These are phyloP conservation scores for Nomada fucata DNA, from an alignment of 2,888 invertebrate genomes.

Conservation along the genomic window DNA sequence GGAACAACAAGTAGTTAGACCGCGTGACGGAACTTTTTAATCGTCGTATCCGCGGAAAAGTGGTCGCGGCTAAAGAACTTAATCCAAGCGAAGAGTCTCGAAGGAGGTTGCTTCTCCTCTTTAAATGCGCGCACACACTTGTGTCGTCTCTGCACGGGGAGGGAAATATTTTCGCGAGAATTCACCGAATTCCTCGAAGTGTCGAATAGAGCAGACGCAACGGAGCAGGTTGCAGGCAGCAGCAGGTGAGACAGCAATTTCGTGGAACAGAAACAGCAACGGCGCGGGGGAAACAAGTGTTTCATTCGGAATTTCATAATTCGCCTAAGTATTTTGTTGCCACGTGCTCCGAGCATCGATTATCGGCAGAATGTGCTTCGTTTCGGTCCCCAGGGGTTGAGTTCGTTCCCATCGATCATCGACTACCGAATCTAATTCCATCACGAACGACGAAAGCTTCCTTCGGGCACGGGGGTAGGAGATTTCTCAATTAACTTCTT, in stretches of 20 bases:
- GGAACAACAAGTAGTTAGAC: constrained; percentile 9
- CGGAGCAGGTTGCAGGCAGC: too few species aligned
- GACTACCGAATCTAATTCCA: constrained; percentile 56
- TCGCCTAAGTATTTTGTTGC: constrained; percentile 21
- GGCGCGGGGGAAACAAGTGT: too few species aligned
- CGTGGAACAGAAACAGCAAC: too few species aligned
- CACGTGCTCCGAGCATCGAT: constrained; percentile 53
- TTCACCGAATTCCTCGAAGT: not conserved
- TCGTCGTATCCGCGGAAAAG: not conserved
- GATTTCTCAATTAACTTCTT: constrained; percentile 63
- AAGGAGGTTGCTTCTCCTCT: too few species aligned
- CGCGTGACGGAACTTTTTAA: constrained; percentile 6
- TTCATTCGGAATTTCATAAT: constrained; percentile 11
- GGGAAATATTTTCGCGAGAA: too few species aligned
- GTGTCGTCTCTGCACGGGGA: too few species aligned
- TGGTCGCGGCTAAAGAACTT: not conserved
- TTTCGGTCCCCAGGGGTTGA: constrained; percentile 20
- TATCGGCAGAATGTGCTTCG: constrained; percentile 25
- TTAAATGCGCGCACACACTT: too few species aligned
- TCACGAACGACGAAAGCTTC: constrained; percentile 28
- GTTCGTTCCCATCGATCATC: constrained; percentile 65
- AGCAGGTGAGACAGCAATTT: too few species aligned
- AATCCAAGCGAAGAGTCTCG: not conserved
- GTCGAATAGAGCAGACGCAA: not conserved
- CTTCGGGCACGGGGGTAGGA: not conserved